Evolutionary conservation across 2,888 invertebrate genomes (phyloP), one percentile per base, ranked within the genome.

Genomic region (Hedya salicella): DNA sequence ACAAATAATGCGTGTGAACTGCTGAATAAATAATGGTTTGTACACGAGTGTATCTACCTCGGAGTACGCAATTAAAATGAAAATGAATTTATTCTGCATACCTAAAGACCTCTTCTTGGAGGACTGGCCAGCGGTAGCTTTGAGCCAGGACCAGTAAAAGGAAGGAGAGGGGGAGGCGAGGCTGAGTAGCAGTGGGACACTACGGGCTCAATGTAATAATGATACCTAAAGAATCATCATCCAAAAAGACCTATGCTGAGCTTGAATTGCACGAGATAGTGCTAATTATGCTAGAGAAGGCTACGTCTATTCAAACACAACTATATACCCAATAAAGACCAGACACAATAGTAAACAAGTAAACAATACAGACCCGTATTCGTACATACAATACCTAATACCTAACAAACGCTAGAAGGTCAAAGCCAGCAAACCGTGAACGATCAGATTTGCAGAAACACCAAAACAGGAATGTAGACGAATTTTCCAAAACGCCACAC

Each of bases 401-500:
- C 25, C 6, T 25, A 3, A 25, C 6, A 25, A 25, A 25, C 25
- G 25, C 25, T 25, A 25, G 50, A 60, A 67, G 63, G 62, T 50
- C 67, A 50, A 17, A 56, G 44, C 36, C 54, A 19, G 42, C 36
- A 62, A 54, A 40, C 61, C 66, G 50, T 56, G 36, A 59, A 68
- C 44, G 30, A 69, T 57, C 67, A 62, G 67, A 62, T 68, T 68
- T 65, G 60, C 64, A 61, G 52, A 17, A 53, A 62, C 61, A 40
- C 50, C 25, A 32, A 61, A 64, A 72, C 69, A 69, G 65, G 67
- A 66, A 61, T 44, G 25, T 14, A 49, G 73, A 71, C 72, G 71
- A 66, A 67, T 70, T 73, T 72, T 71, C 68, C 69, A 61, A 71
- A 74, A 59, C 40, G 13, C 54, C 52, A 40, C 68, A 66, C 67